Base-by-base conservation (phyloP, 37 sponge, comb jelly and placozoan genomes). In the Halichondria panicea region DNA sequence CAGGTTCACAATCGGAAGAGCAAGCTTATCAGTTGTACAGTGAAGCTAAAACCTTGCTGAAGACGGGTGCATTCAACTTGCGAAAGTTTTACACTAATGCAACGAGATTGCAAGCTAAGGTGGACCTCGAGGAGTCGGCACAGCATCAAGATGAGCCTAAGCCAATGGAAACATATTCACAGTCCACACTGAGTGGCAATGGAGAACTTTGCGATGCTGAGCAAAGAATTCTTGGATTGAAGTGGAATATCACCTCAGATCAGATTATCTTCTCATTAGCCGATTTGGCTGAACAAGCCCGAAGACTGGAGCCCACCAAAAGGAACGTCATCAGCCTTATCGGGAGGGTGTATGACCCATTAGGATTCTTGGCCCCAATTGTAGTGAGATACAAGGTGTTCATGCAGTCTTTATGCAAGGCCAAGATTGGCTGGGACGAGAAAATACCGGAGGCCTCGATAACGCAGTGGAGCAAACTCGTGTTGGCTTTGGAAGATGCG, bases 351-450 rank as follows among this genome's bases (percentile, higher is more conserved):
- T 76, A 76, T 76, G 77, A 76, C 54, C 77, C 77, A 6, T 12
- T 76, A 66, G 77, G 77, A 76, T 48, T 75, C 33, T 34, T 76
- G 12, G 52, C 77, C 19, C 77, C 77, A 76, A 46, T 76, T n/a
- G 38, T 64, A 31, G 37, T 76, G 18, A 42, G 66, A 11, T 76
- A 50, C 56, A 76, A 76, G 53, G 32, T 63, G 11, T 64, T 76
- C 66, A 64, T 76, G 66, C 77, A 76, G 55, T 4, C 34, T 9
- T 37, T 76, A 35, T 76, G 65, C 31, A 66, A 63, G 32, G 36
- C 66, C 3, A 45, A 30, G 53, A 45, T 64, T 32, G 11, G 27
- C n/a, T 76, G 77, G 77, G 77, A 76, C 43, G 66, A 63, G 35
- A 31, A 2, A n/a, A 45, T 76, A 28, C 65, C 77, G 28, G 54